A percentile compares a stretch with the other conserved stretches of the same genome.
Evolutionary conservation across 2,113 vertebrate species (phyloP).

Genomic region (Herpetotheres cachinnans): DNA sequence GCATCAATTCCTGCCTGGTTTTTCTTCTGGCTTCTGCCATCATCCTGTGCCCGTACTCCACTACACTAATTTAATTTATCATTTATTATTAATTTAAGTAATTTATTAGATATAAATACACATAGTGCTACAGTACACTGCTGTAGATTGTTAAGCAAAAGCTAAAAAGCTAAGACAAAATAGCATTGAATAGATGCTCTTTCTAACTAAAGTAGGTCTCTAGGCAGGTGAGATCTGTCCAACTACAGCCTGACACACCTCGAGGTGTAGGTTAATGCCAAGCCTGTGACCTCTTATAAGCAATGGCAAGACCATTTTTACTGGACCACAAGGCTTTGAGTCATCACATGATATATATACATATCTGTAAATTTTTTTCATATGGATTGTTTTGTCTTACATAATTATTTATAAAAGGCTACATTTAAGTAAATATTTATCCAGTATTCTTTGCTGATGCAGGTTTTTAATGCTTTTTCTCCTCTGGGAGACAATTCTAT

Average conservation of each 20-base stretch:
- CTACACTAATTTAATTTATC: too few relatives aligned
- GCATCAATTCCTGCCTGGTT: rapidly evolving
- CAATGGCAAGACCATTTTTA: background rate
- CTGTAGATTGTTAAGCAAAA: background rate
- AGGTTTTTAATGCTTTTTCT: background rate
- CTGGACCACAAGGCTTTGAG: background rate
- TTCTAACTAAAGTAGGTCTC: background rate
- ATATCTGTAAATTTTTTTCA: background rate
- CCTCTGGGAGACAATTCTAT: background rate
- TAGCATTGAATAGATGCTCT: background rate
- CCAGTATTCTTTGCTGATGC: background rate
- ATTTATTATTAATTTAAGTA: background rate
- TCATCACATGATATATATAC: too few relatives aligned
- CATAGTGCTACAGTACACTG: rapidly evolving
- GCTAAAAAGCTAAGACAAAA: background rate
- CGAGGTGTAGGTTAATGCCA: background rate
- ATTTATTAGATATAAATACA: background rate
- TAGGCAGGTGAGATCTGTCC: background rate
- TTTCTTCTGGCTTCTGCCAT: background rate
- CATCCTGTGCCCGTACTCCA: too few relatives aligned
- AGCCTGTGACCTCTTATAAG: rapidly evolving
- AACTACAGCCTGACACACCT: background rate
- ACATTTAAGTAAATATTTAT: background rate
- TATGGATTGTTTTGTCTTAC: background rate
- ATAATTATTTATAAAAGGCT: background rate